Percentiles rank a stretch among this genome's conserved stretches.
Evolutionary conservation across 2,797 vertebrate genomes (phyloP).

Genomic region (Euthynnus affinis): DNA sequence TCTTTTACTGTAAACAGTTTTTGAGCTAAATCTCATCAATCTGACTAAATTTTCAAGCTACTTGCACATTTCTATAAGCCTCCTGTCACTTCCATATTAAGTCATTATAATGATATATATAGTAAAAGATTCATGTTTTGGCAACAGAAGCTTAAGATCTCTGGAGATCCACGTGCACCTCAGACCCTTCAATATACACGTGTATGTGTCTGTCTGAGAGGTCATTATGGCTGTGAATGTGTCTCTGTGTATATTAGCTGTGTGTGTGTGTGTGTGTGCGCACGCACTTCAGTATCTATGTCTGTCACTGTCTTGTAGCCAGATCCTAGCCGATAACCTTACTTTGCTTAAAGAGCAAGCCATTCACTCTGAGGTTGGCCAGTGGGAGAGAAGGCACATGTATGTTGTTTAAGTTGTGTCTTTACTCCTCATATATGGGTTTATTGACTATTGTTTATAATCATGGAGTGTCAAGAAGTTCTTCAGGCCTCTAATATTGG

Average conservation of each 20-base stretch:
- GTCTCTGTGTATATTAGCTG: constrained; percentile 6
- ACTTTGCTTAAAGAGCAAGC: constrained; percentile 50
- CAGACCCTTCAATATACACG: background rate
- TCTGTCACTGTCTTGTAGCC: constrained; percentile 55
- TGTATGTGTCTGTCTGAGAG: constrained; percentile 27
- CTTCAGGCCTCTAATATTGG: constrained; percentile 38
- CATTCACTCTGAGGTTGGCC: constrained; percentile 1
- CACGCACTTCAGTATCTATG: constrained; percentile 52
- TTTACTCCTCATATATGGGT: constrained; percentile 22
- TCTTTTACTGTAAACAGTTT: too few relatives aligned
- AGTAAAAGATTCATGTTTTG: constrained; percentile 42
- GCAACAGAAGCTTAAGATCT: constrained; percentile 34
- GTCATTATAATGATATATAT: constrained; percentile 1
- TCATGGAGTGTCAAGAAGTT: constrained; percentile 57
- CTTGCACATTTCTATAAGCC: background rate
- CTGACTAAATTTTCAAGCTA: background rate
- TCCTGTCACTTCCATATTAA: background rate
- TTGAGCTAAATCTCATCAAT: too few relatives aligned
- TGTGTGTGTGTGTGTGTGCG: constrained; percentile 27
- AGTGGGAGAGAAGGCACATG: background rate
- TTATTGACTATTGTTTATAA: constrained; percentile 11
- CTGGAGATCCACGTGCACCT: constrained; percentile 24
- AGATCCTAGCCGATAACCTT: constrained; percentile 42
- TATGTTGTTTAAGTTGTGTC: constrained; percentile 7
- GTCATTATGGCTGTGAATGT: constrained; percentile 13